Evolutionary conservation across 2,888 invertebrate species (phyloP), one percentile per base, ranked within the genome.

Genomic region (Blastobasis lacticolella): DNA sequence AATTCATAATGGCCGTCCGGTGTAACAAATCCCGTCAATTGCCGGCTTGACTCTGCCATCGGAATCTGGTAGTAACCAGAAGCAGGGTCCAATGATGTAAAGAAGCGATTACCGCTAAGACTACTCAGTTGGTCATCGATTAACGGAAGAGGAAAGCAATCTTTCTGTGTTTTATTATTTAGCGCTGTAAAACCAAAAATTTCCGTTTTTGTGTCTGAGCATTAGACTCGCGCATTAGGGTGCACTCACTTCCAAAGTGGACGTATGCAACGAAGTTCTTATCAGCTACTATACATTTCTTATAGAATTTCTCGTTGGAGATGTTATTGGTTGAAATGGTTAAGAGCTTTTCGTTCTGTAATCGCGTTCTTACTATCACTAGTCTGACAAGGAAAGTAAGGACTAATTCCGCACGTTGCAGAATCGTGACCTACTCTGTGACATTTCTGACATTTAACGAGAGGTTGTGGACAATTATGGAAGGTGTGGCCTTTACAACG

Each of bases 221-320:
- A 47, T 49, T 50, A 42, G 54, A 47, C 8, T 51, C 10, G 3
- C 53, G 52, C 8, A 58, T 50, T 0, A 60, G 45, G 38, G 50
- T 55, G 36, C 58, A 55, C 5, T 60, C 56, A 41, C 56, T 58
- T 7, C 58, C 57, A 45, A 61, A 61, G 43, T 58, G 56, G 7
- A 58, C 45, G 40, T 46, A 60, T 5, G 52, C 51, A 6, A 37
- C 40, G 5, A 57, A 49, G 7, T 7, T 5, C 23, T 46, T 36
- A 37, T 45, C 51, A 45, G 55, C 51, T 4, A 55, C 46, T 10
- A 38, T 6, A 8, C 53, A 40, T 3, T 37, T 37, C 49, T 59
- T 59, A 46, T 37, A 54, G 46, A 44, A 57, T 10, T 59, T 59
- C 9, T 55, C 50, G 42, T 56, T 55, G 6, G n/a, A 10, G 37